Base-by-base conservation (phyloP, 2,888 invertebrate species). In the Mechanitis messenoides region DNA sequence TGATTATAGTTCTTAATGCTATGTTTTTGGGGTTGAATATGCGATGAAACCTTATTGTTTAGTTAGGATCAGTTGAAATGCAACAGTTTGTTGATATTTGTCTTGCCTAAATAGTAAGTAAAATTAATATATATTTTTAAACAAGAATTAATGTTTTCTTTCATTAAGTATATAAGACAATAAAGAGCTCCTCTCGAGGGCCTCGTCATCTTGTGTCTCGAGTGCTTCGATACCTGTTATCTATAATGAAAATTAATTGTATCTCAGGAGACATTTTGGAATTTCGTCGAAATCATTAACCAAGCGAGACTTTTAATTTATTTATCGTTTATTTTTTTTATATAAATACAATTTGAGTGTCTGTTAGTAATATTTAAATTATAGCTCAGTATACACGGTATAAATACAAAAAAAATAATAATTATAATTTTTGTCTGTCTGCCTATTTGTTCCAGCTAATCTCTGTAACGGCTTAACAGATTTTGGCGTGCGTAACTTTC, bases 191-290 rank as follows among this genome's bases (percentile, higher is more conserved):
- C 31, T 9, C 50, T 50, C 31, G 11, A 50, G 50, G 50, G 50
- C 11, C 50, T 50, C 50, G 3, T 31, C 31, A 20, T 20, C 20
- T 20, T 20, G 20, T 20, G 31, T 31, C 50, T 31, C 28, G 11
- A 50, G 50, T 50, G 50, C 50, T 28, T 31, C 31, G 50, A 31
- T 50, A 31, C 31, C 31, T 50, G 7, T 50, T 50, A 31, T 50
- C 50, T 50, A 31, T 50, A 50, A 50, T 50, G 50, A 50, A 50
- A 31, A 50, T 50, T 50, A 50, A 50, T 31, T 31, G 31, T 50
- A 31, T 28, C 31, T 50, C 31, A 50, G 31, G 7, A 50, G 31
- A 50, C 31, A 31, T 50, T 50, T 50, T 31, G 31, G 50, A 31
- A 31, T 50, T 50, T 50, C 31, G 7, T 6, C n/a, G n/a, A 47